phyloP scores from a whole-genome alignment of 1,140 invertebrate genomes.

The Drosophila pachea region DNA sequence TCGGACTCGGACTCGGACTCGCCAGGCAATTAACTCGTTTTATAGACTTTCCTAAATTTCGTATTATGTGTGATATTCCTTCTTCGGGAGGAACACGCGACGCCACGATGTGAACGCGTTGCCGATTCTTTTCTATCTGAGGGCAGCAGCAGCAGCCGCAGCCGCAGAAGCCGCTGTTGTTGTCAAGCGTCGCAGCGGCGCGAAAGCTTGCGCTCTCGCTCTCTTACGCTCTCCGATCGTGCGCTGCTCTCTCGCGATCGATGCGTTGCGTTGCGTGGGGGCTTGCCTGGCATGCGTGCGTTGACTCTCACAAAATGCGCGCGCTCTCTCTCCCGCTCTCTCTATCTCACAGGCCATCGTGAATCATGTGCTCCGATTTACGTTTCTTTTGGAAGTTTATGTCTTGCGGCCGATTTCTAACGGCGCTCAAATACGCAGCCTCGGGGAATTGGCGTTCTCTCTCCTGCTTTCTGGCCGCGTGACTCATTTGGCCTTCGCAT shows the following conservation, averaged over 20 bases:
- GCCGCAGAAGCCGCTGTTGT: constrained; percentile 10
- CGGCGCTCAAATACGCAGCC: constrained; percentile 8
- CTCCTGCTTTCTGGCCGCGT: too few species aligned
- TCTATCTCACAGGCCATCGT: not conserved
- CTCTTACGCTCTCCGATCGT: constrained; percentile 5
- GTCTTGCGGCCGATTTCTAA: too few species aligned
- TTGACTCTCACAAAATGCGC: not conserved
- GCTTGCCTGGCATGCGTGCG: constrained; percentile 18
- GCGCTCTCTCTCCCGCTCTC: constrained; percentile 8
- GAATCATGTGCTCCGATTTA: too few species aligned
- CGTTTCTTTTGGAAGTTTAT: too few species aligned
- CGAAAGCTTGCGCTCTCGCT: constrained; percentile 27
- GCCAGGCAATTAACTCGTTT: too few species aligned
- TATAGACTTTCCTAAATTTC: not conserved
- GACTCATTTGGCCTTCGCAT: too few species aligned
- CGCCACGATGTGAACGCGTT: constrained; percentile 27
- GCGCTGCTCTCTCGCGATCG: constrained; percentile 14
- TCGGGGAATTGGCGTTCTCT: constrained; percentile 13
- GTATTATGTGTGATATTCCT: not conserved
- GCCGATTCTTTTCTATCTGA: constrained; percentile 33
- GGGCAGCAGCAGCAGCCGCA: constrained; percentile 4
- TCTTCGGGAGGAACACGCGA: not conserved
- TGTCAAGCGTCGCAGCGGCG: constrained; percentile 11
- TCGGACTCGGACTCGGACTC: constrained; percentile 16
- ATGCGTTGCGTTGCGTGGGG: constrained; percentile 17